A percentile compares a stretch with the other conserved stretches of the same genome.
These are phyloP conservation scores for Amphiura filiformis DNA, from an alignment of 35 echinoderm and acorn worm genomes.

Conservation along the genomic window DNA sequence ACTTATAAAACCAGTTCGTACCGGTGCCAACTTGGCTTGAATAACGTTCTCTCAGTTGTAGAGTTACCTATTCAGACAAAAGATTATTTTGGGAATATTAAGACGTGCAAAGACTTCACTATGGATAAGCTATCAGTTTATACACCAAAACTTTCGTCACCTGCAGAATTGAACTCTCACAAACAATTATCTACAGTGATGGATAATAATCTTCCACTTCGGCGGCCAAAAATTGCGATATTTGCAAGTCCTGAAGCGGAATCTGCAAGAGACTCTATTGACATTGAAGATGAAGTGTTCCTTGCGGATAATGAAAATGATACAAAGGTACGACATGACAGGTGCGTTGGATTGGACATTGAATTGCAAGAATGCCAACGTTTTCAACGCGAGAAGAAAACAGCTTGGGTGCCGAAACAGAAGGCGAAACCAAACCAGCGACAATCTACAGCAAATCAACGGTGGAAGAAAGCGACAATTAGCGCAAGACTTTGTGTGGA, in stretches of 20 bases:
- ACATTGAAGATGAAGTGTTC: background rate
- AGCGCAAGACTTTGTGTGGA: background rate
- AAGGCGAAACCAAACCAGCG: background rate
- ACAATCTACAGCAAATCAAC: background rate
- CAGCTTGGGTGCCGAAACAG: background rate
- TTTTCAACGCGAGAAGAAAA: background rate
- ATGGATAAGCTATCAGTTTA: too few relatives aligned
- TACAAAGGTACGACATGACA: background rate
- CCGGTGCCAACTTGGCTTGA: too few relatives aligned
- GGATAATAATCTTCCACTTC: too few relatives aligned
- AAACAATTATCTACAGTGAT: too few relatives aligned
- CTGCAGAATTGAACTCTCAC: too few relatives aligned
- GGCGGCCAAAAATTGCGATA: background rate
- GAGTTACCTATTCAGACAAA: too few relatives aligned
- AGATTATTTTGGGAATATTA: too few relatives aligned
- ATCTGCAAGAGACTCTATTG: background rate
- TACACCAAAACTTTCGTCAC: too few relatives aligned
- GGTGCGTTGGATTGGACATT: background rate
- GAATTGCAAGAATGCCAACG: background rate
- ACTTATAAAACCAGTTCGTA: too few relatives aligned
- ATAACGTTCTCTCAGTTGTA: too few relatives aligned
- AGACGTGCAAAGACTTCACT: too few relatives aligned
- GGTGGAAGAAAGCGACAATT: background rate
- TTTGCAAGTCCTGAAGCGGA: background rate
- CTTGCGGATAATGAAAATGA: background rate